Percentiles rank a stretch among this genome's conserved stretches.
Evolutionary conservation across 2,888 invertebrate genomes (phyloP).

Genomic region (Drosophila leonis): DNA sequence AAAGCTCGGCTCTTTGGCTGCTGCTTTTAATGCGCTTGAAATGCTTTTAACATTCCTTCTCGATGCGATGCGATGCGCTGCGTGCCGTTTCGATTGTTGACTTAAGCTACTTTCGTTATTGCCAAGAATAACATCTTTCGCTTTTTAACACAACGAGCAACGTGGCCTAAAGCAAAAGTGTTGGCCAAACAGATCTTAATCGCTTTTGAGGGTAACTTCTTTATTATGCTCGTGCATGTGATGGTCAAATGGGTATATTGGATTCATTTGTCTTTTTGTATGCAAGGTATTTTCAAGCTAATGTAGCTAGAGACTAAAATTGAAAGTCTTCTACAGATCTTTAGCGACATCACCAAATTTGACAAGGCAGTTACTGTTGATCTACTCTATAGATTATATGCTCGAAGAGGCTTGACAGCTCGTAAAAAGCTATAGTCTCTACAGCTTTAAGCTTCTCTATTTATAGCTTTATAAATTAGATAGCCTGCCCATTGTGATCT

Average conservation of each 20-base stretch:
- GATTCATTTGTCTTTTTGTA: not conserved
- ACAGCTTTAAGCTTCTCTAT: too few species aligned
- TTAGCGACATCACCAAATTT: too few species aligned
- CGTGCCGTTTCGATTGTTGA: slow-evolving; percentile 46
- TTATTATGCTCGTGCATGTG: not conserved
- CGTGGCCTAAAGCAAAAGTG: slow-evolving; percentile 51
- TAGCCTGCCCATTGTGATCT: too few species aligned
- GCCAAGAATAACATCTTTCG: slow-evolving; percentile 65
- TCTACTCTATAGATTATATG: too few species aligned
- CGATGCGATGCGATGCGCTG: slow-evolving; percentile 17
- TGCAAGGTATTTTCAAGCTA: not conserved
- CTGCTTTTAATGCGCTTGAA: slow-evolving; percentile 45
- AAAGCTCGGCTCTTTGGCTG: slow-evolving; percentile 33
- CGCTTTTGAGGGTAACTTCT: slow-evolving; percentile 28
- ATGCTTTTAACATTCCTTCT: slow-evolving; percentile 78
- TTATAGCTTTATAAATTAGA: too few species aligned
- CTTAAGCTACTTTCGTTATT: slow-evolving; percentile 77
- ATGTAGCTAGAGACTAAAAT: not conserved
- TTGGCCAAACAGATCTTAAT: slow-evolving; percentile 63
- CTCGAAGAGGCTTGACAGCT: too few species aligned
- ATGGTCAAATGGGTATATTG: not conserved
- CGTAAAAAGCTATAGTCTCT: too few species aligned
- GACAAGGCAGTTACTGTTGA: too few species aligned
- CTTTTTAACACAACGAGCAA: slow-evolving; percentile 48
- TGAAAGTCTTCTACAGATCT: too few species aligned